A percentile compares a stretch with the other conserved stretches of the same genome.
These are phyloP conservation scores for Telenomus remus DNA, from an alignment of 1,140 invertebrate species.

Conservation along the genomic window DNA sequence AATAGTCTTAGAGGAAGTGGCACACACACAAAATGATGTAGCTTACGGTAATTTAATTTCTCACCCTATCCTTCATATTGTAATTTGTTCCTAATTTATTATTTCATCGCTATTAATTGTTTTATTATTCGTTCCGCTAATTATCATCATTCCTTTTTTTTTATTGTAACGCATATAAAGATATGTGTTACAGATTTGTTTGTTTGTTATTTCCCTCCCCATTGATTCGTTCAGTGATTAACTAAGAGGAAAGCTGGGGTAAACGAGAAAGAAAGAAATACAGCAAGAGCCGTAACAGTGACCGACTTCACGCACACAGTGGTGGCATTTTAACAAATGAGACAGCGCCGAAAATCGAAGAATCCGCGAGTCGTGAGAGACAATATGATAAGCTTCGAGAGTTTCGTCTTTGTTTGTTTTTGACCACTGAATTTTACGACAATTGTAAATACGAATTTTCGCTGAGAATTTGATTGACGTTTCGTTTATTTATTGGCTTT, in stretches of 20 bases:
- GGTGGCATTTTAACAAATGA: conserved; percentile 71
- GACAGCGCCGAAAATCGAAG: conserved; percentile 63
- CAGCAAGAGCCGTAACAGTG: conserved; percentile 49
- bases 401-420: conserved; percentile 27
- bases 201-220: conserved; percentile 23
- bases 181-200: conserved; percentile 33
- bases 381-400: neutral
- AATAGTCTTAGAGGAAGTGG: conserved; percentile 66
- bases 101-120: conserved; percentile 62
- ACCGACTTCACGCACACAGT: conserved; percentile 61
- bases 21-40: conserved; percentile 49
- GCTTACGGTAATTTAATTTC: conserved; percentile 70
- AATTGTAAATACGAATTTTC: conserved; percentile 37
- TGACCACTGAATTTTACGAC: conserved; percentile 29
- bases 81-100: conserved; percentile 76
- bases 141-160: conserved; percentile 60
- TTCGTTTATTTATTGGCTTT: conserved; percentile 46
- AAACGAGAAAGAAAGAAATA: conserved; percentile 23
- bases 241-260: conserved; percentile 48
- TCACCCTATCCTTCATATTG: conserved; percentile 67
- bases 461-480: conserved; percentile 25
- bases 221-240: conserved; percentile 54
- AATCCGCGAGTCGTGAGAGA: conserved; percentile 22
- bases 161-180: conserved; percentile 36
- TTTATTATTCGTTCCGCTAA: conserved; percentile 57